Evolutionary conservation across 2,113 vertebrate species (phyloP), one percentile per base, ranked within the genome.

Genomic region (Zeus faber): DNA sequence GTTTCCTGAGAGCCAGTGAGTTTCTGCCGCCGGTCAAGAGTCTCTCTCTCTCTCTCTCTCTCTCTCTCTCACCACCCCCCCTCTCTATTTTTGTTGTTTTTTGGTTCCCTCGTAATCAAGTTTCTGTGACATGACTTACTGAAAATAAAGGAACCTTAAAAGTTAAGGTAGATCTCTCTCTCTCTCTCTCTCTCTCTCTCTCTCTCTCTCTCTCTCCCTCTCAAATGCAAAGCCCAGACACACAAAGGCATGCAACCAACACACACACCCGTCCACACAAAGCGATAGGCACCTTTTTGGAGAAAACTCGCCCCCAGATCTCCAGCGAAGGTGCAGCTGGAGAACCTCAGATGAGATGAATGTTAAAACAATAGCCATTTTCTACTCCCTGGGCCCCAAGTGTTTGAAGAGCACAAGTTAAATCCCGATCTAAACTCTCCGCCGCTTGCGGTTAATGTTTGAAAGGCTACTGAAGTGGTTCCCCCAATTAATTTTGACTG

Each of bases 301-400:
- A 52, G 57, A 57, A 54, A 46, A 24, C 2, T 14, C 18, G 58
- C 54, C 41, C 48, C 40, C 62, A 62, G 57, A 54, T 60, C 54
- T 64, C 35, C 35, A 40, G 18, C 61, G 64, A 68, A 73, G 58
- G 58, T 70, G 77, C 83, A 89, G 80, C 85, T 88, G 85, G 66
- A 72, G 59, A 73, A 55, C 66, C 74, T 87, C 80, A 81, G 76
- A 78, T 65, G 65, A 65, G 72, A 80, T 65, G 45, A 80, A 75
- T 84, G 79, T 80, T 84, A 81, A 85, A 79, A 83, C 74, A 87
- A 77, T 62, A 76, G 76, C 62, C 67, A 46, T 72, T 69, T 74
- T 66, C 59, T 51, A 44, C 53, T 74, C 74, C 74, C 65, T 27
- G 40, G 10, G 50, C n/a, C 59, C 43, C 29, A 62, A 50, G 17